Base-by-base conservation (phyloP, 2,888 invertebrate genomes). In the Drosophila fungiperda region DNA sequence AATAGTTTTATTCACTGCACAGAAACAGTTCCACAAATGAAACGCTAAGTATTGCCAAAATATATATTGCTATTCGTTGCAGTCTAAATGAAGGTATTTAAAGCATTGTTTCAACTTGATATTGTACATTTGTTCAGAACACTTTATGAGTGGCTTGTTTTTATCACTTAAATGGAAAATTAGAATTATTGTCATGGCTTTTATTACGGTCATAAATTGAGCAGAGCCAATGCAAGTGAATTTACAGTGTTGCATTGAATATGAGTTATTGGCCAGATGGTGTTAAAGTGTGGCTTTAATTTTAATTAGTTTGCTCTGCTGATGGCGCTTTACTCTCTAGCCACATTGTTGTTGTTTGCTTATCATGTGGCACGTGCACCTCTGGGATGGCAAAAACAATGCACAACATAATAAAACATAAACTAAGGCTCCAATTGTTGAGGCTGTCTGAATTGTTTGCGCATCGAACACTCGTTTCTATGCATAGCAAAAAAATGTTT, bases 291-390 rank as follows among this genome's bases (percentile, higher is more conserved):
- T 75, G 67, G 67, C 79, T 87, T 72, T 63, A 73, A 86, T 78
- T 88, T 87, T 87, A 88, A 85, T 85, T 88, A 88, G 83, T 83
- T 85, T 81, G 76, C 78, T 78, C 68, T 74, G 50, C 73, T 58
- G 70, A 82, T 70, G 73, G 54, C n/a, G 73, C 35, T 55, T 53
- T 53, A 23, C 49, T 33, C 35, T 42, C 54, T 48, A 49, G 53
- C 42, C 66, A 45, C 60, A 74, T 53, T 78, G 38, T 38, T 29
- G 60, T 61, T 42, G 55, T 63, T 64, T 70, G 68, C 55, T 29
- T 54, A 57, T 58, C 45, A 50, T 2, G 29, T 29, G 42, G 17
- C 61, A 65, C 64, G 35, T 70, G 54, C 54, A 53, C 53, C 61
- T 49, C 54, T 45, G 65, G 35, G 64, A 54, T 53, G 11, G 36